Evolutionary conservation across 2,888 invertebrate species (phyloP), one percentile per base, ranked within the genome.

Genomic region (Drosophila koepferae): DNA sequence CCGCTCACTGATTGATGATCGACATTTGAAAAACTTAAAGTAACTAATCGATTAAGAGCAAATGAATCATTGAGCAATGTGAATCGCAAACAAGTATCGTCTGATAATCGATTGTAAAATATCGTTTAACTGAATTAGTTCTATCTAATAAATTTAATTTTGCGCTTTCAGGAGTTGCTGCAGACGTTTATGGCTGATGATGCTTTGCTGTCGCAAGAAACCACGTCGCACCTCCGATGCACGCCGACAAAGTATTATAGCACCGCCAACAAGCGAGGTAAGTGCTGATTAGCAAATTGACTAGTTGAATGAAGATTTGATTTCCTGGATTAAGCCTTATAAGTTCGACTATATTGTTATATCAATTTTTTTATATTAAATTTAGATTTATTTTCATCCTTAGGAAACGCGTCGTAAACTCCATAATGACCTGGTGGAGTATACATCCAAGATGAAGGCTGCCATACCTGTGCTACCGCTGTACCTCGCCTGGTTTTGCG

Each of bases 381-480:
- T 40, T n/a, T 41, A 5, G 9, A 46, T 40, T 12, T 5, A 16
- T 49, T 31, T 23, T 8, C 3, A 23, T 36, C 3, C 55, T 44
- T 53, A 97, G 97, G 97, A 97, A 79, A 95, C 94, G 1, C 95
- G 95, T 76, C 95, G 96, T 62, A 97, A 97, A 91, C 93, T 97
- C 77, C 97, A 97, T 87, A 94, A 95, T 0, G 95, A 96, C 31
- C 94, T 97, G 73, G 96, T 97, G 20, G 97, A 97, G 89, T 96
- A 97, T 91, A 95, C 95, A 71, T 98, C 98, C 2, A 95, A 97
- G 91, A 98, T 99, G 95, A 96, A 97, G 81, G 97, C 96, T 31
- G 98, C 98, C 38, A 97, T 99, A 79, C 99, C 99, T 0, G 96
- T 98, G 74, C 94, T 99, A 91, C 98, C 99, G 0, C 94, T 97